Evolutionary conservation across 1,140 invertebrate genomes (phyloP).

Genomic region (Drosophila kanapiae): DNA sequence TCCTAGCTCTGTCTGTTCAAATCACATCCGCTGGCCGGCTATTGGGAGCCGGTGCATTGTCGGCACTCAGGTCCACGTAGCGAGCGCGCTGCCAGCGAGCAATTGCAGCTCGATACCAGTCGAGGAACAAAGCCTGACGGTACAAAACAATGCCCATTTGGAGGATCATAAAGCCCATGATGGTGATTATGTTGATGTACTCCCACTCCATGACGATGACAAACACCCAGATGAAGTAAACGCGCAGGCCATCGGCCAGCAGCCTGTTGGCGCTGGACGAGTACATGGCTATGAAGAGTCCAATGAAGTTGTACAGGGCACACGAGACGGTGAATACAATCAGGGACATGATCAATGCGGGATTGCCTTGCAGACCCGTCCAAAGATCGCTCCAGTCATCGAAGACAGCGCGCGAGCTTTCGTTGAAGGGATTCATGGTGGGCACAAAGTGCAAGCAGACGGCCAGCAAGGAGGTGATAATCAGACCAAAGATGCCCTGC

Average conservation of each 20-base stretch:
- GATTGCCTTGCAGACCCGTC: conserved; percentile 89
- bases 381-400: conserved; percentile 95
- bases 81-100: conserved; percentile 61
- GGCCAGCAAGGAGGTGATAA: conserved; percentile 90
- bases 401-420: conserved; percentile 91
- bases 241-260: conserved; percentile 96
- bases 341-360: conserved; percentile 85
- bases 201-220: conserved; percentile 92
- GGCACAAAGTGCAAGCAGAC: conserved; percentile 95
- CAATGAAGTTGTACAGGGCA: conserved; percentile 98
- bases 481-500: conserved; percentile 96
- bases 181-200: conserved; percentile 91
- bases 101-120: conserved; percentile 70
- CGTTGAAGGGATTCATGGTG: conserved; percentile 90
- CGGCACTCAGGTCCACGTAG: conserved; percentile 61
- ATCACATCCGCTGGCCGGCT: conserved; percentile 77
- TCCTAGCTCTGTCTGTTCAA: conserved; percentile 24
- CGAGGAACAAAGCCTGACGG: conserved; percentile 89
- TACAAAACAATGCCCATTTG: conserved; percentile 92
- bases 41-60: conserved; percentile 41
- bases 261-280: conserved; percentile 96
- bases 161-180: conserved; percentile 91
- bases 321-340: conserved; percentile 95
- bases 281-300: conserved; percentile 98
- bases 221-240: conserved; percentile 95